These are phyloP conservation scores for Salarias fasciatus DNA, from an alignment of 2,797 vertebrate species.

Conservation along the genomic window DNA sequence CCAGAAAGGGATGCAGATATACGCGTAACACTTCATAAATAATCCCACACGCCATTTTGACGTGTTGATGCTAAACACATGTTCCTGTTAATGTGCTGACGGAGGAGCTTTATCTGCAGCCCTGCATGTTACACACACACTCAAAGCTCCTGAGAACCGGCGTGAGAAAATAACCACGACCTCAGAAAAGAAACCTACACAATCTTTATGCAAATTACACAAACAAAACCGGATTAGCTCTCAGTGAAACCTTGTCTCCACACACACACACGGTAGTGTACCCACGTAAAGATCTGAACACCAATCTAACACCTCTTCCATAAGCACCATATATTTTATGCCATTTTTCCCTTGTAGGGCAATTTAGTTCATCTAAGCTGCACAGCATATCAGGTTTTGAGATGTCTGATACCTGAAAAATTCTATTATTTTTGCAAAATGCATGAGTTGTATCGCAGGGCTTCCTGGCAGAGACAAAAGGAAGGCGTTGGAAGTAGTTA, in stretches of 20 bases:
- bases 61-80: too few relatives aligned
- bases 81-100: too few relatives aligned
- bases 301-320: neutral
- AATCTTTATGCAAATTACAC: conserved; percentile 42
- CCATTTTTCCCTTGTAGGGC: neutral
- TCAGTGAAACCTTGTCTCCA: conserved; percentile 9
- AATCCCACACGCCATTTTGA: too few relatives aligned
- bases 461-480: neutral
- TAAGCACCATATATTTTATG: neutral
- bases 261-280: neutral
- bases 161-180: conserved; percentile 20
- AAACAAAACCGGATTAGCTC: conserved; percentile 28
- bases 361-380: neutral
- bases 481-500: neutral
- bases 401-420: neutral
- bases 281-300: neutral
- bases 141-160: too few relatives aligned
- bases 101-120: too few relatives aligned
- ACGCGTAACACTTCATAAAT: too few relatives aligned
- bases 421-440: neutral
- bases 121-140: conserved; percentile 36
- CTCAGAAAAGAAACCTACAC: conserved; percentile 28
- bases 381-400: neutral
- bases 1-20: too few relatives aligned
- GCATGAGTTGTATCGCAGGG: neutral